Evolutionary conservation across 2,797 vertebrate genomes (phyloP), one percentile per base, ranked within the genome.

Genomic region (Melanogrammus aeglefinus): DNA sequence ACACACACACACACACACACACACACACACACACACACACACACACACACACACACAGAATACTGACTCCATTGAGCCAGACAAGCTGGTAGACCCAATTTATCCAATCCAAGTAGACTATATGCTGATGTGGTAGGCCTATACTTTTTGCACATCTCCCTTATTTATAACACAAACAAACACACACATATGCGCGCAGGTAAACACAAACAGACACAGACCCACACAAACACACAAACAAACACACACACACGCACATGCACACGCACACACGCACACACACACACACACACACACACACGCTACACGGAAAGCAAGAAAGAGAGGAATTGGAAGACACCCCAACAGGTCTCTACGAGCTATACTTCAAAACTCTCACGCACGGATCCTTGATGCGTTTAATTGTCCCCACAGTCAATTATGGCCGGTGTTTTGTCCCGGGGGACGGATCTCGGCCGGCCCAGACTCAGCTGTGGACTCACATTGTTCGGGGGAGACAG

Each of bases 401-500:
- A 88, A 92, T 92, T 92, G 91, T 91, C 92, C 94, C 91, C 91
- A 91, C 91, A 93, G 89, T 95, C 96, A 95, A 96, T 94, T 93
- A 95, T 90, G 87, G 83, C 90, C 88, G 90, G 91, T 93, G 90
- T 88, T 86, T 92, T 93, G 90, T 89, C 90, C 86, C 84, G 77
- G 10, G 85, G 88, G 84, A 83, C 88, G 80, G 83, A 88, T 91
- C 77, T 86, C 85, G 92, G 83, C 89, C 81, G 73, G 85, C 87
- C 90, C 90, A 96, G 95, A 96, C 94, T 85, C 83, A 95, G 90
- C 92, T 94, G 94, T 92, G 86, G 90, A 89, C 89, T 93, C 91
- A 91, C 89, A 94, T 95, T 96, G 95, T 96, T 92, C 92, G 79
- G 51, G 84, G 90, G 93, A 96, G 95, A 96, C 95, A 94, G 94